Evolutionary conservation across 2,797 vertebrate species (phyloP).

Genomic region (Chloroceryle inda): DNA sequence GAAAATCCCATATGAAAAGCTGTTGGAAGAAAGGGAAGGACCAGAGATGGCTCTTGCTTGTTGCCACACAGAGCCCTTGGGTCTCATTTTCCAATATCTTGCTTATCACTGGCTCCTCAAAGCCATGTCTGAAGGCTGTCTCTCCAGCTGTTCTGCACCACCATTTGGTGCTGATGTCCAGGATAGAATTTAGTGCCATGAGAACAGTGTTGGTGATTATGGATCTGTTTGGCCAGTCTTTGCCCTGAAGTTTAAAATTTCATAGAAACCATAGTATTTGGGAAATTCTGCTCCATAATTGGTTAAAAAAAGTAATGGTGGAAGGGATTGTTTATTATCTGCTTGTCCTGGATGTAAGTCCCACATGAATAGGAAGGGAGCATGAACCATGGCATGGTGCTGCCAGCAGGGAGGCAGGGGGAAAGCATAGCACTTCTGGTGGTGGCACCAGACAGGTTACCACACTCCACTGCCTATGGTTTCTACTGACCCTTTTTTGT

Average conservation of each 20-base stretch:
- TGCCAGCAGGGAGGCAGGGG: background rate
- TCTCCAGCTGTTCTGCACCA: background rate
- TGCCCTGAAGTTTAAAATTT: background rate
- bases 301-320: background rate
- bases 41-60: background rate
- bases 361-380: background rate
- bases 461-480: background rate
- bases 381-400: no score
- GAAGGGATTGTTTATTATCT: background rate
- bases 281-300: background rate
- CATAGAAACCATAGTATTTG: background rate
- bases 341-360: background rate
- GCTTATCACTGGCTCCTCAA: background rate
- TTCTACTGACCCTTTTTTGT: background rate
- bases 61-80: background rate
- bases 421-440: background rate
- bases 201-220: background rate
- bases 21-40: background rate
- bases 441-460: background rate
- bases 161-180: background rate
- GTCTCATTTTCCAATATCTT: background rate
- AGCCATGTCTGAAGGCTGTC: background rate
- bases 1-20: slow-evolving; percentile 5
- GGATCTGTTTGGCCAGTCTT: background rate
- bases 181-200: background rate